Evolutionary conservation across 92 coral and sea anemone genomes (phyloP), one percentile per base, ranked within the genome.

Genomic region (Porites rus): DNA sequence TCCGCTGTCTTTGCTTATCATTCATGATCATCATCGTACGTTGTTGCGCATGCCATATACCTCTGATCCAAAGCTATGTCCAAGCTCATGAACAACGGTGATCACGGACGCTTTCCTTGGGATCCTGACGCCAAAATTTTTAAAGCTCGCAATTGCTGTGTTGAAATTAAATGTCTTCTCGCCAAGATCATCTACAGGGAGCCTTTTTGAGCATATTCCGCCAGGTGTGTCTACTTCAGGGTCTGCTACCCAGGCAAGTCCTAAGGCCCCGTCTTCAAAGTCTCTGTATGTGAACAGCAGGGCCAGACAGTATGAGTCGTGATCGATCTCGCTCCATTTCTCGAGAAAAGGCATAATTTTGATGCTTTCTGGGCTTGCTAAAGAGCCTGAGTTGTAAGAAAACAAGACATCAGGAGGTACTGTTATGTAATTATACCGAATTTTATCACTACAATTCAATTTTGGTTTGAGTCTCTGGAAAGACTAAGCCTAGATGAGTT

Each of bases 51-150:
- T 12, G 17, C 0, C 14, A 58, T 84, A 24, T 81, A 97, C 99
- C 92, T 86, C 81, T 0, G 99, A 82, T 18, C 99, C 99, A 78
- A 97, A 97, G 89, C 88, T 86, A 87, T 97, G 99, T 24, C 97
- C 99, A 24, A 97, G 73, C 88, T 97, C 99, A 64, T 97, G 99
- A 1, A 90, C 70, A 3, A 90, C 84, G 1, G 98, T 97, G 7
- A 92, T 65, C 13, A 93, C 89, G 4, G 98, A 88, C 28, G 82
- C 92, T 67, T 84, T 92, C 52, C 95, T 87, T 1, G 94, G 96
- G 58, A 97, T 65, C 61, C 68, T 79, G 64, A 58, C 74, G 19
- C 94, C 98, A 59, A 75, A 73, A 75, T 97, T 95, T n/a, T 72
- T 69, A 51, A 95, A 87, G 12, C 93, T 91, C n/a, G 90, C 94